Percentiles rank a stretch among this genome's conserved stretches.
phyloP scores from a whole-genome alignment of 2,888 invertebrate species.

The Pherbina coryleti region DNA sequence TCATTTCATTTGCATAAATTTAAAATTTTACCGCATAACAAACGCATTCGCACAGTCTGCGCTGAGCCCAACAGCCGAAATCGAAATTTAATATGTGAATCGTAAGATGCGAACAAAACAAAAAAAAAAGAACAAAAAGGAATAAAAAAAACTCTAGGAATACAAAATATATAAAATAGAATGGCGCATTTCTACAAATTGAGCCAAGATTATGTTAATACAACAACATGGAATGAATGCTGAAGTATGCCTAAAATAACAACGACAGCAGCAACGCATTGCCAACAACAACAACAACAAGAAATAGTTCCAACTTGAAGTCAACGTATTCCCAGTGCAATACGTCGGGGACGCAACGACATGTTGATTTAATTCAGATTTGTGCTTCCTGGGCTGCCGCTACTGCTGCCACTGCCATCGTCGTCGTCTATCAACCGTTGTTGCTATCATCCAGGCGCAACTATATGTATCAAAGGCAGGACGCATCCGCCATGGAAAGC shows the following conservation, averaged over 20 bases:
- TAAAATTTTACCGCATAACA: constrained; percentile 14
- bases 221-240: neutral
- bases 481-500: neutral
- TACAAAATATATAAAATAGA: neutral
- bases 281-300: constrained; percentile 11
- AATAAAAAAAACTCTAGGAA: no score
- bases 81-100: constrained; percentile 33
- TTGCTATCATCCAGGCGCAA: neutral
- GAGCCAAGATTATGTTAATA: constrained; percentile 17
- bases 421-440: neutral
- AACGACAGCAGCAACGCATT: constrained; percentile 1
- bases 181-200: constrained; percentile 30
- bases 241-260: constrained; percentile 5
- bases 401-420: neutral
- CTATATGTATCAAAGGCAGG: neutral
- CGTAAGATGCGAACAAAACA: neutral
- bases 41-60: constrained; percentile 24
- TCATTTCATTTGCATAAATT: constrained; percentile 38
- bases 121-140: neutral
- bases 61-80: constrained; percentile 17
- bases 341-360: constrained; percentile 51
- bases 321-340: constrained; percentile 51
- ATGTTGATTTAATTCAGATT: constrained; percentile 56
- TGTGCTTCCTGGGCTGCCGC: constrained; percentile 43
- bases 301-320: neutral